phyloP scores from a whole-genome alignment of 2,888 invertebrate genomes.

The Pachliopta kotzebuea region DNA sequence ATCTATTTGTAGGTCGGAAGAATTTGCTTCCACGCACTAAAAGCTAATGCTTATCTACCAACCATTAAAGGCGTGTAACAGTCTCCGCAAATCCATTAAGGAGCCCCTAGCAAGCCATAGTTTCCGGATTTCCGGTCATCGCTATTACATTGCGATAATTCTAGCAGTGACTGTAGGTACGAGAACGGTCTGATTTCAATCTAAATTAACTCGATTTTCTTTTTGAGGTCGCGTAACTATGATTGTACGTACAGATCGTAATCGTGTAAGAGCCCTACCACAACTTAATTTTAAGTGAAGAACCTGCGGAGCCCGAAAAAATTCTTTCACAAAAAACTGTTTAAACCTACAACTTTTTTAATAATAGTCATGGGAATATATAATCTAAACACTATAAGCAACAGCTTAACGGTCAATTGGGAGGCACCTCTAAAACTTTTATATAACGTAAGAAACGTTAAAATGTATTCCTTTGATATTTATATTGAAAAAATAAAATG shows the following conservation, averaged over 20 bases:
- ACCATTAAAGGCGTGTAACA: slow-evolving; percentile 22
- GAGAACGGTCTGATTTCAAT: too few relatives aligned
- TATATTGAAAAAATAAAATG: too few relatives aligned
- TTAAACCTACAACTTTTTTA: too few relatives aligned
- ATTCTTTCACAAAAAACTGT: too few relatives aligned
- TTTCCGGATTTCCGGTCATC: slow-evolving; percentile 24
- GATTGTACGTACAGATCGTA: neutral
- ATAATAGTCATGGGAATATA: too few relatives aligned
- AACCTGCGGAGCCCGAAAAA: too few relatives aligned
- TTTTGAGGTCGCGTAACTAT: neutral
- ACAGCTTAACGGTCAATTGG: neutral
- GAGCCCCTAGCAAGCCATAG: slow-evolving; percentile 2
- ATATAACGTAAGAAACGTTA: neutral
- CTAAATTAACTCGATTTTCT: slow-evolving; percentile 1
- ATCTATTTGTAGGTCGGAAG: neutral
- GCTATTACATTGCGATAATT: slow-evolving; percentile 14
- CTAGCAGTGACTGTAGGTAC: slow-evolving; percentile 7
- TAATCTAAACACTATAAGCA: too few relatives aligned
- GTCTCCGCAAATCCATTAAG: slow-evolving; percentile 21
- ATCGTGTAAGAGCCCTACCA: neutral
- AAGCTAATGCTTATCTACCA: slow-evolving; percentile 16
- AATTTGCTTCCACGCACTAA: neutral
- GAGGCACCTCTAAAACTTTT: neutral
- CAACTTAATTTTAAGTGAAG: neutral
- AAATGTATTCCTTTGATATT: too few relatives aligned